Evolutionary conservation across 53 echinoderm and acorn worm species (phyloP), one percentile per base, ranked within the genome.

Genomic region (Astropecten irregularis): DNA sequence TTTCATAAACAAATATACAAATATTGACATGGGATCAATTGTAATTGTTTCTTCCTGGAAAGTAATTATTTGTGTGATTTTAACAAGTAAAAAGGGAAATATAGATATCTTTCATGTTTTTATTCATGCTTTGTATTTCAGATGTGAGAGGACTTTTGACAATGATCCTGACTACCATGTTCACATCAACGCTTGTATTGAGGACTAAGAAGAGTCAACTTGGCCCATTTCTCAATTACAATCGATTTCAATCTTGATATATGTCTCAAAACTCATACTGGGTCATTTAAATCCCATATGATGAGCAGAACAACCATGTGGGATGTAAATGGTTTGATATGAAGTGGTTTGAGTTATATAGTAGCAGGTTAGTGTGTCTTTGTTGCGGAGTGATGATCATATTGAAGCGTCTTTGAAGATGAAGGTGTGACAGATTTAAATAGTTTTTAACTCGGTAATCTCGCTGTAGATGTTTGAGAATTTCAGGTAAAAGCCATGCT

Each of bases 141-240:
- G 65, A 65, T 65, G 65, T 21, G 38, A 65, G 38, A 65, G 65
- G 38, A 37, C 36, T 2, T 65, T 65, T 65, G 65, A 65, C 20
- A 65, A 65, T 65, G 65, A 65, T n/a, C 65, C 65, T 0, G 65
- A 65, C 65, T 65, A 65, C 65, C 65, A 65, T 37, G 65, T 65
- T 3, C 65, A 65, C 65, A 65, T 65, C 65, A 65, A 65, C 39
- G 38, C 38, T 27, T 65, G 65, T n/a, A 35, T 65, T 35, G 65
- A 65, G 20, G 37, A 65, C 65, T 65, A 35, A 65, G 4, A 27
- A 19, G 7, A 11, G 38, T 46, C 8, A 46, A 9, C 47, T 46
- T 9, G 14, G 47, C 47, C 47, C 14, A 9, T 8, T 46, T 46
- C 47, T 9, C 47, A 46, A 46, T 46, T 46, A 8, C 47, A 8